phyloP scores from a whole-genome alignment of 2,113 vertebrate species.

The zebrafish (Danio rerio) region GRCz12tu NC_133191.1:33480001-33480500 shows the following conservation, averaged over 20 bases:
- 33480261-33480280: neutral
- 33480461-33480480: too few relatives aligned
- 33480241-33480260: constrained; percentile 46
- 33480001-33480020: neutral
- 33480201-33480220: neutral
- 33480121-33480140: neutral
- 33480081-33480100: neutral
- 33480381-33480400: constrained; percentile 61
- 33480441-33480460: constrained; percentile 48
- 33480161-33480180: neutral
- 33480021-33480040: neutral
- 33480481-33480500: too few relatives aligned
- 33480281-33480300: neutral
- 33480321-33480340: too few relatives aligned
- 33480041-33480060: neutral
- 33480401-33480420: constrained; percentile 58
- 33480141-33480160: neutral
- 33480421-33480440: constrained; percentile 60
- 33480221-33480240: constrained; percentile 40
- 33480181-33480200: constrained; percentile 17
- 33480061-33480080: neutral
- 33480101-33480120: too few relatives aligned
- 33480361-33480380: constrained; percentile 58
- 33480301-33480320: neutral
- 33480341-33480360: constrained; percentile 47